Conservation (phyloP, 2,797 vertebrate genomes). For the Lithobates sylvaticus region DNA sequence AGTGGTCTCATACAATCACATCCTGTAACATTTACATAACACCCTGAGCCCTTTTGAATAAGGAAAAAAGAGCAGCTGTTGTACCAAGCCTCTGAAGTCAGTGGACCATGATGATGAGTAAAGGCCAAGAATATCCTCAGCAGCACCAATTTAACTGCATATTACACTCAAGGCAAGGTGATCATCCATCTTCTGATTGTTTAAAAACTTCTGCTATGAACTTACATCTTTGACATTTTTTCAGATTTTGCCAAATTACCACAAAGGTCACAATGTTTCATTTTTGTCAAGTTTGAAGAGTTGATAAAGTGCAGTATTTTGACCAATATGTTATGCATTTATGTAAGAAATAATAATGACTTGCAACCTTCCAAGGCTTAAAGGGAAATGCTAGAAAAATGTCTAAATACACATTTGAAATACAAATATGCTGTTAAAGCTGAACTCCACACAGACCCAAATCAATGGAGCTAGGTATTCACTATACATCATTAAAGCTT, state of each 20-base stretch:
- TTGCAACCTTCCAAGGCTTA: too few relatives aligned
- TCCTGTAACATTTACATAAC: constrained; percentile 14
- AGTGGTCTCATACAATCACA: neutral
- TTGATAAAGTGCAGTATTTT: constrained; percentile 29
- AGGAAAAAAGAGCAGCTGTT: neutral
- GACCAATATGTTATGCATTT: neutral
- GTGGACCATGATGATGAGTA: constrained; percentile 19
- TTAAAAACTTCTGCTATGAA: constrained; percentile 38
- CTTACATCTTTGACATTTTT: constrained; percentile 14
- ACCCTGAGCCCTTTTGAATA: constrained; percentile 15
- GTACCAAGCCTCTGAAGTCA: neutral
- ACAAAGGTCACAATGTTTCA: constrained; percentile 34
- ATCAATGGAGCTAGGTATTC: too few relatives aligned
- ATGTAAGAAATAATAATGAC: too few relatives aligned
- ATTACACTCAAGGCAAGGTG: neutral
- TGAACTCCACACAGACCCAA: too few relatives aligned
- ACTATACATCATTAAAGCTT: too few relatives aligned
- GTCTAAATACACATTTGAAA: too few relatives aligned
- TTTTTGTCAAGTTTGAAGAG: constrained; percentile 30
- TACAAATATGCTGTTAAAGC: too few relatives aligned
- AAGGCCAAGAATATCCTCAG: constrained; percentile 40
- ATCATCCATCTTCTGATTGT: constrained; percentile 10
- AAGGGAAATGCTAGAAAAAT: too few relatives aligned
- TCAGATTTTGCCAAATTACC: constrained; percentile 32
- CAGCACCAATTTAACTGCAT: constrained; percentile 37